Percentiles rank a stretch among this genome's conserved stretches.
phyloP scores from a whole-genome alignment of 2,797 vertebrate species.

The Epinephelus malabaricus region DNA sequence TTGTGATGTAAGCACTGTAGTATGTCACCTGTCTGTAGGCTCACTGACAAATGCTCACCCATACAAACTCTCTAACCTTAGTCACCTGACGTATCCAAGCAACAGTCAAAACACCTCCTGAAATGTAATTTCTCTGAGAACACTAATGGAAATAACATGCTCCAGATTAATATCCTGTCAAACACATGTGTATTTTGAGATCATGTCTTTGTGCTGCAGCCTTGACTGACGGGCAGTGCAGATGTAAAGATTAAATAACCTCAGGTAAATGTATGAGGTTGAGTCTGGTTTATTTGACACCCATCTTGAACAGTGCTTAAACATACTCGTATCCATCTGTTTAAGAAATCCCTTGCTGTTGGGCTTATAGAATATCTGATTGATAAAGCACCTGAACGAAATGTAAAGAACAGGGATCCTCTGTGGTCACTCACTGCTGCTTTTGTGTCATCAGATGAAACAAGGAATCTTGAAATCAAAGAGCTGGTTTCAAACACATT shows the following conservation, averaged over 20 bases:
- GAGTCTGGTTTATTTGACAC: constrained; percentile 40
- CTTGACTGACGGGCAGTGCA: constrained; percentile 48
- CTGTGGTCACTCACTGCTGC: not conserved
- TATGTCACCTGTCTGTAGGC: constrained; percentile 35
- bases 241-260: constrained; percentile 61
- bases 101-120: constrained; percentile 70
- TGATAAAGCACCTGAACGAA: constrained; percentile 44
- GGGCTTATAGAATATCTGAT: constrained; percentile 25
- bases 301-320: constrained; percentile 51
- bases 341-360: constrained; percentile 42
- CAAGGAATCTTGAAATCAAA: not conserved
- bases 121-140: constrained; percentile 38
- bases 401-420: constrained; percentile 4
- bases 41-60: constrained; percentile 38
- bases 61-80: constrained; percentile 18
- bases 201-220: constrained; percentile 29
- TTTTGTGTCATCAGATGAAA: not conserved
- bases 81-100: constrained; percentile 65
- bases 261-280: constrained; percentile 34
- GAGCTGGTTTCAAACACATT: not conserved
- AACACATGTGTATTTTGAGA: constrained; percentile 46
- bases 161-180: constrained; percentile 68
- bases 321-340: constrained; percentile 46
- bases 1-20: constrained; percentile 19
- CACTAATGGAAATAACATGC: constrained; percentile 60